Conservation (phyloP, 2,113 vertebrate genomes). For the Mungos mungo region DNA sequence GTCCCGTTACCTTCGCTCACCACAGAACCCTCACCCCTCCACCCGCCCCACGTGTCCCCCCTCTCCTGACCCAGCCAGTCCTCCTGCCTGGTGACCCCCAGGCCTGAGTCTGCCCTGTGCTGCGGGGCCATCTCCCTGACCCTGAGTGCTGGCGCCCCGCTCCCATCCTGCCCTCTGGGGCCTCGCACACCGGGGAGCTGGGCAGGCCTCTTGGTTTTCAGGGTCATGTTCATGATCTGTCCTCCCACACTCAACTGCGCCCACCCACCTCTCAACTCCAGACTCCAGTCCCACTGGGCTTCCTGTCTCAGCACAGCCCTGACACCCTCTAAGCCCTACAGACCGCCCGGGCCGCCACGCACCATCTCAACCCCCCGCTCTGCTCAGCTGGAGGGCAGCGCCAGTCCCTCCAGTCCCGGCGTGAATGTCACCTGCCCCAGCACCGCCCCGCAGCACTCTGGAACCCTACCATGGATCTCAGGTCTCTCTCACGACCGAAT, state of each 20-base stretch:
- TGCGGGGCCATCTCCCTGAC: neutral
- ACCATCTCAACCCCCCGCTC: neutral
- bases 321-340: too few relatives aligned
- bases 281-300: fast-evolving
- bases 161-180: neutral
- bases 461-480: fast-evolving
- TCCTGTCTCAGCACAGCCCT: neutral
- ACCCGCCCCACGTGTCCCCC: neutral
- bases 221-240: fast-evolving
- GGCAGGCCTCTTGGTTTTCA: too few relatives aligned
- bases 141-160: neutral
- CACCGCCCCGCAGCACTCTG: neutral
- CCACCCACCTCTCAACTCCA: neutral
- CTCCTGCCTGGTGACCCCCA: neutral
- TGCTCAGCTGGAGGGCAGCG: neutral
- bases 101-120: neutral
- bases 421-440: neutral
- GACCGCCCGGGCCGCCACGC: neutral
- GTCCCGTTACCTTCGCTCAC: neutral
- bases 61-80: neutral
- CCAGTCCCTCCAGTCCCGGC: fast-evolving
- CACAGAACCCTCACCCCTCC: neutral
- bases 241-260: neutral
- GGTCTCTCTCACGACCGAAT: neutral
- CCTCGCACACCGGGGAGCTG: neutral